A percentile compares a stretch with the other conserved stretches of the same genome.
These are phyloP conservation scores for Percopsis transmontana DNA, from an alignment of 2,113 vertebrate genomes.

Conservation along the genomic window DNA sequence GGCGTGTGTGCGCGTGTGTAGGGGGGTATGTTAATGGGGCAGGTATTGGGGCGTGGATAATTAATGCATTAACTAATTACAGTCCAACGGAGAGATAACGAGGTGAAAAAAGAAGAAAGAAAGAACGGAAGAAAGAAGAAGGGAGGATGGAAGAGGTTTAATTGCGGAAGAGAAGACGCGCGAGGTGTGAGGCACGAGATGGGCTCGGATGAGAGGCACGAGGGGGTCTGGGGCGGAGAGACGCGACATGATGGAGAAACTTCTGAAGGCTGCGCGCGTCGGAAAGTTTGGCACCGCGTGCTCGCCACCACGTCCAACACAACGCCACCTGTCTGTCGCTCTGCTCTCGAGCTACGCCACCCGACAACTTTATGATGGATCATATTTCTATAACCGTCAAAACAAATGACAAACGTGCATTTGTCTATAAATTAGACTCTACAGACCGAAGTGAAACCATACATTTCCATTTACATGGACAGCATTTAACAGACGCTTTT, in stretches of 20 bases:
- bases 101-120: slow-evolving; percentile 43
- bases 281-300: slow-evolving; percentile 74
- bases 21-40: slow-evolving; percentile 62
- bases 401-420: no score
- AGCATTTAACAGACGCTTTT: no score
- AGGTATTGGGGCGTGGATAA: slow-evolving; percentile 81
- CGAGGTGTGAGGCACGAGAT: slow-evolving; percentile 73
- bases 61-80: slow-evolving; percentile 82
- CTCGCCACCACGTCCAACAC: slow-evolving; percentile 67
- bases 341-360: slow-evolving; percentile 67
- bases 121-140: slow-evolving; percentile 58
- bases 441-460: no score
- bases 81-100: slow-evolving; percentile 78
- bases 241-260: slow-evolving; percentile 76
- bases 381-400: no score
- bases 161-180: slow-evolving; percentile 60
- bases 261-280: slow-evolving; percentile 78
- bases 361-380: no score
- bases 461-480: no score
- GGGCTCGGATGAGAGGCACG: slow-evolving; percentile 54
- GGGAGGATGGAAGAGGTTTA: slow-evolving; percentile 67
- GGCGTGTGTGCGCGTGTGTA: slow-evolving; percentile 6
- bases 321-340: slow-evolving; percentile 71
- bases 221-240: slow-evolving; percentile 26
- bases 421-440: no score